phyloP scores from a whole-genome alignment of 2,113 vertebrate species.

The Pseudorectes ferrugineus region DNA sequence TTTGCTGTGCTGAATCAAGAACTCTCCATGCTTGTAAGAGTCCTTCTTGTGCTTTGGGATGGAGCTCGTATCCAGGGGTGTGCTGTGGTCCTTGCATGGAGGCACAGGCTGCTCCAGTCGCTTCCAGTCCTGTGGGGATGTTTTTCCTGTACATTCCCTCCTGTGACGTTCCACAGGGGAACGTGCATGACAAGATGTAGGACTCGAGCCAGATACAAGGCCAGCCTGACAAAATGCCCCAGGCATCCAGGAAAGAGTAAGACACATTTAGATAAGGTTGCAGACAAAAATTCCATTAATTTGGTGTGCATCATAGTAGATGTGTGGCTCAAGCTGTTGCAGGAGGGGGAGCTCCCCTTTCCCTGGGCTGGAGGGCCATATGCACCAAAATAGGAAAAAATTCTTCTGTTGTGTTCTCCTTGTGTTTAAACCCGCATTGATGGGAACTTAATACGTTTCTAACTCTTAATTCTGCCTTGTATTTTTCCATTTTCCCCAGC shows the following conservation, averaged over 20 bases:
- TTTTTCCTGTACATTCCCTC: background rate
- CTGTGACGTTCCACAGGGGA: accelerated
- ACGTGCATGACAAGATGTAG: background rate
- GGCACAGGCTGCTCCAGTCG: background rate
- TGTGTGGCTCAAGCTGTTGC: background rate
- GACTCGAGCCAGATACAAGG: background rate
- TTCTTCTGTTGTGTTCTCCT: background rate
- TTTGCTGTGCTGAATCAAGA: background rate
- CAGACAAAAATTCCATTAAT: background rate
- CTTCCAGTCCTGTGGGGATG: background rate
- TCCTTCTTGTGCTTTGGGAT: background rate
- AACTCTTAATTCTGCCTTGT: background rate
- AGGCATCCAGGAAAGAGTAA: background rate
- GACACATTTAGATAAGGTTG: slow-evolving; percentile 1
- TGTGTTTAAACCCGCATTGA: background rate
- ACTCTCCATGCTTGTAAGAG: background rate
- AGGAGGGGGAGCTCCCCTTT: background rate
- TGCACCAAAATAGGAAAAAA: background rate
- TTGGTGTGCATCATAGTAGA: background rate
- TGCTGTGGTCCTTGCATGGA: background rate
- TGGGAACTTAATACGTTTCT: background rate
- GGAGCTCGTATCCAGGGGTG: background rate
- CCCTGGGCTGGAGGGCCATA: background rate
- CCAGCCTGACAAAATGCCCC: slow-evolving; percentile 28
- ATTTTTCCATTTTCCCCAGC: background rate